A percentile compares a stretch with the other conserved stretches of the same genome.
Evolutionary conservation across 2,888 invertebrate species (phyloP).

Genomic region (Limenitis camilla): DNA sequence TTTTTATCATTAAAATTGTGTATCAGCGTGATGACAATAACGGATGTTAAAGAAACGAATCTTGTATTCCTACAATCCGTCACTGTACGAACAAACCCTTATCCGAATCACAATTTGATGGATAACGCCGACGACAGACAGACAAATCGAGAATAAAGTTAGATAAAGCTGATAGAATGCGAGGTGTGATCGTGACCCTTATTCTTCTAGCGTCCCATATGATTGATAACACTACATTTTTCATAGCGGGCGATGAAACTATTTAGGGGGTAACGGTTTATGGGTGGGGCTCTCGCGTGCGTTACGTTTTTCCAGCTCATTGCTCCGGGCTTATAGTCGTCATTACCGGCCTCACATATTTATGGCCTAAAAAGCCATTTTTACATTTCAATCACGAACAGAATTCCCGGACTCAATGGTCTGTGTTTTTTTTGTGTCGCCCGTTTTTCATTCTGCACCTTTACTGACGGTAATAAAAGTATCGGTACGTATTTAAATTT

Average conservation of each 20-base stretch:
- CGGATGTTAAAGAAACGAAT: too few relatives aligned
- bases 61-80: too few relatives aligned
- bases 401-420: constrained; percentile 19
- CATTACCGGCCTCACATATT: constrained; percentile 63
- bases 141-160: constrained; percentile 40
- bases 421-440: constrained; percentile 23
- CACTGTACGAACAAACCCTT: constrained; percentile 15
- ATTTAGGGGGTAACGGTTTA: constrained; percentile 33
- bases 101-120: constrained; percentile 25
- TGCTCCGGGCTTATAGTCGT: constrained; percentile 59
- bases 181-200: constrained; percentile 36
- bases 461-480: constrained; percentile 6
- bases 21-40: too few relatives aligned
- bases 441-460: constrained; percentile 17
- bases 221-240: constrained; percentile 53
- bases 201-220: constrained; percentile 40
- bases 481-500: background rate
- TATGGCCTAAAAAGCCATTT: constrained; percentile 45
- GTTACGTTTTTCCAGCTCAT: constrained; percentile 63
- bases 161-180: constrained; percentile 42
- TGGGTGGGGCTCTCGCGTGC: constrained; percentile 37
- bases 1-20: too few relatives aligned
- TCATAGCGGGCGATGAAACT: constrained; percentile 40
- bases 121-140: constrained; percentile 29
- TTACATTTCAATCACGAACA: constrained; percentile 57